Evolutionary conservation across 2,113 vertebrate species (phyloP).

Genomic region (Jacana jacana): DNA sequence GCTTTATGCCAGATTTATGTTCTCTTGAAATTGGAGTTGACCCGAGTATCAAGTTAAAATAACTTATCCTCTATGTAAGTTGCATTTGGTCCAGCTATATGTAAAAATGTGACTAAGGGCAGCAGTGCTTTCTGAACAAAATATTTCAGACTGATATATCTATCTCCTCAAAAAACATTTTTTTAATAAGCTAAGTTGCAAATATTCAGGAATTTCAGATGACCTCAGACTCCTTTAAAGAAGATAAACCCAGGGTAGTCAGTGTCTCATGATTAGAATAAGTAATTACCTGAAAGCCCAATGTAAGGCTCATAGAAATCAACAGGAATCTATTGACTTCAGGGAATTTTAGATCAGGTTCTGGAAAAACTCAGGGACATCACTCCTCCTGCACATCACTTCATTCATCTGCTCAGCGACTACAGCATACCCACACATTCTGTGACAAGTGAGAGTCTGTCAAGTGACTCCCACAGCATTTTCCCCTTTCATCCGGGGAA

Average conservation of each 20-base stretch:
- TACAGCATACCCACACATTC: neutral
- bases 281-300: neutral
- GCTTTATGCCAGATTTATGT: neutral
- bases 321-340: neutral
- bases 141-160: neutral
- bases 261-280: neutral
- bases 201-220: neutral
- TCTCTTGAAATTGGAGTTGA: neutral
- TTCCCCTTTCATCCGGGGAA: conserved; percentile 44
- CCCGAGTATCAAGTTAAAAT: neutral
- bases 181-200: neutral
- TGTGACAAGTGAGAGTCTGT: conserved; percentile 20
- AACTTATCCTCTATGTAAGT: neutral
- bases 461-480: conserved; percentile 25
- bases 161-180: neutral
- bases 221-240: neutral
- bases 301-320: neutral
- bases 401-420: conserved; percentile 36
- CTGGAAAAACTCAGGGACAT: neutral
- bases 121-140: neutral
- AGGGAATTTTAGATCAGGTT: neutral
- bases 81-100: neutral
- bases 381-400: conserved; percentile 31
- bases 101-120: neutral
- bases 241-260: neutral